Base-by-base conservation (phyloP, 1,140 invertebrate genomes). In the Ptiloglossa arizonensis region DNA sequence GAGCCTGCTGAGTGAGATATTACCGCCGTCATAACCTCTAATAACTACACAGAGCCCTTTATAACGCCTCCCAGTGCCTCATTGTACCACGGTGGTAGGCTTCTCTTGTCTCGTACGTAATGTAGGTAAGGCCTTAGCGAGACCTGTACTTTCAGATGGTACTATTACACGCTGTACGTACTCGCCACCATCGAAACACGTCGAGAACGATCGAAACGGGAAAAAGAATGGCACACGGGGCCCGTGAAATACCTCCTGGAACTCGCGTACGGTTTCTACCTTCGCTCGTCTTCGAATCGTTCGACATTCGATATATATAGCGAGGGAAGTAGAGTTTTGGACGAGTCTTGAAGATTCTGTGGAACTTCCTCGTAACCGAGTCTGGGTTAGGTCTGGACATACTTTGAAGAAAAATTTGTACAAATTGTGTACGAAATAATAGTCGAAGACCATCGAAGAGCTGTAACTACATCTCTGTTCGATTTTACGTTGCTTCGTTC, bases 1-100 rank as follows among this genome's bases (percentile, higher is more conserved):
- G 76, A 89, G 86, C 87, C 89, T 87, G 90, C 88, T 91, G 90
- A 91, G 89, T 91, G 90, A 91, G 90, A 91, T 91, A 91, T 91
- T 91, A 91, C 88, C 85, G 83, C 86, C 90, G 87, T 90, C 90
- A 89, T 91, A 91, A 91, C 87, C 89, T 90, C 90, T 91, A 91
- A 91, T 91, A 90, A 91, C 89, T 88, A 90, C 87, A 90, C 81
- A 88, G 89, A 88, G 88, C 88, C 90, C 89, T 91, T 91, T 89
- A 91, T 90, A 89, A 91, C 88, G 88, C 88, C 90, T 89, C 68
- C 87, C 77, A 87, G 88, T 90, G 86, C 83, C 86, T 89, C 87
- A 89, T 90, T 87, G 84, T 87, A 81, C 74, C 81, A 66, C 74
- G 74, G 67, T 88, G 84, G 70, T 77, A 86, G 71, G 29, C 74